Evolutionary conservation across 2,888 invertebrate species (phyloP).

Genomic region (Coecobrya sp.): DNA sequence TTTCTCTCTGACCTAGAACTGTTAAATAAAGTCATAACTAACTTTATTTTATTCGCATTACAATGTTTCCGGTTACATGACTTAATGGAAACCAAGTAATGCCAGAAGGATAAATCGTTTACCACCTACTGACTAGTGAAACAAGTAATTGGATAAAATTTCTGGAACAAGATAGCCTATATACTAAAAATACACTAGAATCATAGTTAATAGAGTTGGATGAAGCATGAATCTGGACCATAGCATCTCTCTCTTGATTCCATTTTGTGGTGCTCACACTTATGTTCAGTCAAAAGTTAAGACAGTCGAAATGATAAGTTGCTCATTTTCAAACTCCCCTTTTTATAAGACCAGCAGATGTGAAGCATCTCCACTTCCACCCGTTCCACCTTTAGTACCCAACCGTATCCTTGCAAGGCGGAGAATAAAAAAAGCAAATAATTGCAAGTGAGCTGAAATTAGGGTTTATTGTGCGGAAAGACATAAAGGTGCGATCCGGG

Average conservation of each 20-base stretch:
- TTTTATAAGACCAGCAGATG: slow-evolving; percentile 56
- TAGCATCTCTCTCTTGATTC: not conserved
- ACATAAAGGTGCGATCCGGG: slow-evolving; percentile 81
- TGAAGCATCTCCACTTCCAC: slow-evolving; percentile 12
- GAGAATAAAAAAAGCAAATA: slow-evolving; percentile 58
- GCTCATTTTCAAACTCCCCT: slow-evolving; percentile 29
- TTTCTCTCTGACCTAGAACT: no score
- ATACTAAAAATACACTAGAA: not conserved
- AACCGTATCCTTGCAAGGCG: slow-evolving; percentile 1
- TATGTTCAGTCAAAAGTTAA: slow-evolving; percentile 29
- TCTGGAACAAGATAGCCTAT: not conserved
- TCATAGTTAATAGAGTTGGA: not conserved
- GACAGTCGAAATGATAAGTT: slow-evolving; percentile 67
- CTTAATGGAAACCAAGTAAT: not conserved
- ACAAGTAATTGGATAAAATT: slow-evolving; percentile 11
- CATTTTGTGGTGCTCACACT: slow-evolving; percentile 14
- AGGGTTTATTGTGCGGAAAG: slow-evolving; percentile 81
- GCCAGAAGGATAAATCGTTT: not conserved
- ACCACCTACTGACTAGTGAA: not conserved
- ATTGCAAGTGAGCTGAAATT: slow-evolving; percentile 78
- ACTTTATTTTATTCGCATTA: no score
- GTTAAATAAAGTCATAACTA: no score
- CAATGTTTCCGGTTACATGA: not conserved
- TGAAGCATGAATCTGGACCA: slow-evolving; percentile 3
- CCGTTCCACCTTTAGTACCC: not conserved